Evolutionary conservation across 2,797 vertebrate genomes (phyloP), one percentile per base, ranked within the genome.

Genomic region (Ptychobarbus kaznakovi): DNA sequence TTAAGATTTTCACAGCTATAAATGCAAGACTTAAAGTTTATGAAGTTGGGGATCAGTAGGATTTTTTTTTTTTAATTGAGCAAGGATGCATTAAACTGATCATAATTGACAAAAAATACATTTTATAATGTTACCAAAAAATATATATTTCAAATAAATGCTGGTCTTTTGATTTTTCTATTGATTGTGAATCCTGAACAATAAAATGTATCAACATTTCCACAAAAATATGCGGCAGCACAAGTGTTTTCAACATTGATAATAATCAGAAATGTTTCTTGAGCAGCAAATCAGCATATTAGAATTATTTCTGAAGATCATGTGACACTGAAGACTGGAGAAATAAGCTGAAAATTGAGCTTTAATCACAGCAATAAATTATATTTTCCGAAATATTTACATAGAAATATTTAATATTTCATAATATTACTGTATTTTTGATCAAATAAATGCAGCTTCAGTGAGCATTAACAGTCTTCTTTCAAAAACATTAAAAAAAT

Each of bases 391-490:
- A 72, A 16, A 9, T 28, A 46, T 25, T 73, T 1, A 16, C 7
- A 10, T 73, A 15, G n/a, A 73, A 73, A 73, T n/a, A n/a, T n/a
- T n/a, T 72, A 15, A 72, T 42, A 70, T 70, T 44, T 44, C 20
- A 15, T 0, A 68, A 38, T 20, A 35, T 68, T 10, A 18, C 16
- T 20, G 32, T 32, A 74, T 12, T 51, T 51, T 32, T 51, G 1
- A 32, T 32, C 7, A 74, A 74, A 74, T 49, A 49, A 9, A 46
- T 46, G 3, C 13, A 25, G 2, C n/a, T 18, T 76, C 5, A 2
- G 1, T 6, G 25, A 35, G 25, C 44, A 73, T 4, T 4, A 49
- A 28, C n/a, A 28, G 3, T 8, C 28, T 75, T 40, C 8, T 70
- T 53, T 76, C 1, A n/a, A 15, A 40, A 75, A 22, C 10, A 32